phyloP scores from a whole-genome alignment of 23 tunicate genomes.

The Phallusia fumigata region DNA sequence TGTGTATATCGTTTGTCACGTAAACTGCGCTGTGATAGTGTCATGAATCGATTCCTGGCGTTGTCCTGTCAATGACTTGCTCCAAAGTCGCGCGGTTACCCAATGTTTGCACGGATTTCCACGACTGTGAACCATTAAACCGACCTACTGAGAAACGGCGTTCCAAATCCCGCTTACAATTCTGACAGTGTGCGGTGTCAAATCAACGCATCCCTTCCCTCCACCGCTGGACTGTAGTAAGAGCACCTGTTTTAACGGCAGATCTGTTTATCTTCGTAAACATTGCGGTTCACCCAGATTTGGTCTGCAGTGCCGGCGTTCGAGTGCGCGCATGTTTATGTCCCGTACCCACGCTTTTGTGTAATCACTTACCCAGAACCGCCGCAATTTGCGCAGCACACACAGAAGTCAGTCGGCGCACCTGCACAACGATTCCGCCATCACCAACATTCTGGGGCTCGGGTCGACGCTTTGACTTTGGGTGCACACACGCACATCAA shows the following conservation, averaged over 20 bases:
- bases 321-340: background rate
- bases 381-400: background rate
- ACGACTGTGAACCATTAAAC: background rate
- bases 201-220: background rate
- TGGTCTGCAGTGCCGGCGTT: background rate
- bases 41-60: background rate
- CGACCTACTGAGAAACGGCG: background rate
- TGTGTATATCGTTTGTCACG: slow-evolving; percentile 10
- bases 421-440: background rate
- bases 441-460: background rate
- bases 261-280: background rate
- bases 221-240: background rate
- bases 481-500: background rate
- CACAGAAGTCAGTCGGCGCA: background rate
- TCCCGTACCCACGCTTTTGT: slow-evolving; percentile 3
- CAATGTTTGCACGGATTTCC: background rate
- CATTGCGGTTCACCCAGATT: slow-evolving; percentile 8
- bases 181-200: background rate
- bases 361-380: slow-evolving; percentile 4
- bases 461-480: background rate
- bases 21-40: background rate
- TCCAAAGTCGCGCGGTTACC: background rate
- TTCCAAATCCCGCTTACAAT: background rate
- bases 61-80: background rate
- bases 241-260: background rate